A percentile compares a stretch with the other conserved stretches of the same genome.
These are phyloP conservation scores for Gallinago stenura DNA, from an alignment of 2,797 vertebrate species.

Conservation along the genomic window DNA sequence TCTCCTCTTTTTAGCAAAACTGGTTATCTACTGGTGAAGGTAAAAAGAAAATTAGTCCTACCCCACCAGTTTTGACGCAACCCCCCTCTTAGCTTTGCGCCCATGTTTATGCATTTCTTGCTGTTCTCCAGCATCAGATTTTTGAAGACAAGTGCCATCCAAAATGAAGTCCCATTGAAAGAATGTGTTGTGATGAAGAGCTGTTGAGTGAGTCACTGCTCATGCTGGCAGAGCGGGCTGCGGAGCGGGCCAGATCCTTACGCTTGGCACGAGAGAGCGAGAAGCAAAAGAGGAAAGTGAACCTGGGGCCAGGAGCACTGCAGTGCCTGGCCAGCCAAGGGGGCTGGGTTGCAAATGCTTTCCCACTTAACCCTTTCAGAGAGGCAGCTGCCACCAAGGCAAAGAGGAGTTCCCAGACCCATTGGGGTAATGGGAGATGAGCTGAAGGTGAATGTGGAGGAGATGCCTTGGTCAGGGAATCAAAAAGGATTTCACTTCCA, in stretches of 20 bases:
- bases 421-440: rapidly evolving
- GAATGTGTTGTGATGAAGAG: constrained; percentile 1
- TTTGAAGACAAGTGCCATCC: background rate
- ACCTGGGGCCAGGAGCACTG: constrained; percentile 4
- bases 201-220: constrained; percentile 22
- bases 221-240: constrained; percentile 1
- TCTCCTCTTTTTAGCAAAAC: background rate
- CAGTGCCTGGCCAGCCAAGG: background rate
- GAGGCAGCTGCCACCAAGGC: background rate
- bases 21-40: background rate
- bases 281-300: background rate
- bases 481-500: background rate
- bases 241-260: background rate
- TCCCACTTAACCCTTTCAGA: background rate
- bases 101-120: background rate
- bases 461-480: background rate
- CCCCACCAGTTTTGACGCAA: too few species aligned
- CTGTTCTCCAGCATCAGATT: background rate
- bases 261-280: background rate
- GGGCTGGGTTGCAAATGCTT: background rate
- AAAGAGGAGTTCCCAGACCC: background rate
- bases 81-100: rapidly evolving
- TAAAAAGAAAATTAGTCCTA: background rate
- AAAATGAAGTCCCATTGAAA: constrained; percentile 7
- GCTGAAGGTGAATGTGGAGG: background rate